Evolutionary conservation across 2,113 vertebrate genomes (phyloP).

Genomic region (Psammodynastes pulverulentus): DNA sequence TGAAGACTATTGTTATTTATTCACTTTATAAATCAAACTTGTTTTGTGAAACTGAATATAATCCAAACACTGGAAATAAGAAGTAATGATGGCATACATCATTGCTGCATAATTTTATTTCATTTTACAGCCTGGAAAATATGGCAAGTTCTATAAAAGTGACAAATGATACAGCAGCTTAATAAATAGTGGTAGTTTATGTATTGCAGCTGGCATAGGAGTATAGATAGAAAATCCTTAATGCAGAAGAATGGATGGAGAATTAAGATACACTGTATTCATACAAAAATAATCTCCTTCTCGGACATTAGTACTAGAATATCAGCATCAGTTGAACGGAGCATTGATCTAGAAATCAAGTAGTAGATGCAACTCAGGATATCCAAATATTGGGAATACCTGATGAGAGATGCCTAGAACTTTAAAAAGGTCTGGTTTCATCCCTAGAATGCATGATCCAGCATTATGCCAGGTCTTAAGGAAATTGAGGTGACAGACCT

Average conservation of each 20-base stretch:
- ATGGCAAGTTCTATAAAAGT: slow-evolving; percentile 68
- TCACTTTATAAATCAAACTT: slow-evolving; percentile 68
- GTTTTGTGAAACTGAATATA: slow-evolving; percentile 62
- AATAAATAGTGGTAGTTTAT: slow-evolving; percentile 68
- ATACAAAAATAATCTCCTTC: slow-evolving; percentile 56
- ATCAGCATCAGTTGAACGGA: slow-evolving; percentile 40
- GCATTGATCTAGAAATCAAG: slow-evolving; percentile 16
- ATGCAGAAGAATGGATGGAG: slow-evolving; percentile 36
- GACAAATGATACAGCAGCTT: slow-evolving; percentile 67
- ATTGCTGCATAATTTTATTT: slow-evolving; percentile 69
- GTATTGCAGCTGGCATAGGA: slow-evolving; percentile 60
- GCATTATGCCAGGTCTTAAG: background rate
- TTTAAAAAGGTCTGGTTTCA: background rate
- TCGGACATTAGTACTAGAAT: slow-evolving; percentile 32
- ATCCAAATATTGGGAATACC: too few species aligned
- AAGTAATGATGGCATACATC: slow-evolving; percentile 69
- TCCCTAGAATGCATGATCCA: background rate
- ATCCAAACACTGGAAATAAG: slow-evolving; percentile 65
- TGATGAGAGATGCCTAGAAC: background rate
- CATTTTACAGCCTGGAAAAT: slow-evolving; percentile 71
- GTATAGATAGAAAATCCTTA: slow-evolving; percentile 55
- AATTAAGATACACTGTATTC: slow-evolving; percentile 57
- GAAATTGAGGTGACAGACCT: too few species aligned
- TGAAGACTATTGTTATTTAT: slow-evolving; percentile 69
- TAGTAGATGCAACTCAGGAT: background rate